Conservation (phyloP, 2,888 invertebrate species). For the Autographa pulchrina region DNA sequence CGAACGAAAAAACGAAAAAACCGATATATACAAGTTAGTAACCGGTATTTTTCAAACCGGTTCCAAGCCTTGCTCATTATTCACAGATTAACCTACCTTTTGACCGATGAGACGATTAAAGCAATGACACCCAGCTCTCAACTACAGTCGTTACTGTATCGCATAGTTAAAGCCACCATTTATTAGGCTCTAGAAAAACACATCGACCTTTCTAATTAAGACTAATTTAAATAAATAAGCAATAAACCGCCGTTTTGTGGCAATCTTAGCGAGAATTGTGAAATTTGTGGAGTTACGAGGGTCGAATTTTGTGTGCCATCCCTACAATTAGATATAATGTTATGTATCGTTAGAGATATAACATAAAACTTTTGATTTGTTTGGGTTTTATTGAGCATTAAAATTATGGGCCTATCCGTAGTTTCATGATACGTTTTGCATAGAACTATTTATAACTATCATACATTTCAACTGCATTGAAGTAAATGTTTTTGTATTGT, state of each 20-base stretch:
- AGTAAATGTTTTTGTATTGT: no score
- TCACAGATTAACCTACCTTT: no score
- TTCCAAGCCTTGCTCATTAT: no score
- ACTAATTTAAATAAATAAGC: constrained; percentile 75
- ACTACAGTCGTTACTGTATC: not conserved
- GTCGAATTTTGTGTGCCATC: constrained; percentile 48
- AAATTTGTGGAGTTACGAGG: constrained; percentile 49
- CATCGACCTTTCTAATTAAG: constrained; percentile 68
- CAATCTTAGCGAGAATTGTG: constrained; percentile 56
- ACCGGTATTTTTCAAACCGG: no score
- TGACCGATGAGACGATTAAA: not conserved
- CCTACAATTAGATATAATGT: constrained; percentile 43
- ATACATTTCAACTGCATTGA: no score
- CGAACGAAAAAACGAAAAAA: no score
- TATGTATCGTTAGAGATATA: constrained; percentile 36
- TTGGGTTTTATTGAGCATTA: not conserved
- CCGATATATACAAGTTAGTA: no score
- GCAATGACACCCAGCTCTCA: not conserved
- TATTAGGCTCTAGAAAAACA: constrained; percentile 48
- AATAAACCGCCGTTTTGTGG: constrained; percentile 65
- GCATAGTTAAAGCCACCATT: not conserved
- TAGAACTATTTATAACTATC: no score
- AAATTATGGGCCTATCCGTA: no score
- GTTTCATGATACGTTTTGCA: no score
- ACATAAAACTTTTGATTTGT: not conserved